phyloP scores from a whole-genome alignment of 2,797 vertebrate genomes.

The Parambassis ranga region DNA sequence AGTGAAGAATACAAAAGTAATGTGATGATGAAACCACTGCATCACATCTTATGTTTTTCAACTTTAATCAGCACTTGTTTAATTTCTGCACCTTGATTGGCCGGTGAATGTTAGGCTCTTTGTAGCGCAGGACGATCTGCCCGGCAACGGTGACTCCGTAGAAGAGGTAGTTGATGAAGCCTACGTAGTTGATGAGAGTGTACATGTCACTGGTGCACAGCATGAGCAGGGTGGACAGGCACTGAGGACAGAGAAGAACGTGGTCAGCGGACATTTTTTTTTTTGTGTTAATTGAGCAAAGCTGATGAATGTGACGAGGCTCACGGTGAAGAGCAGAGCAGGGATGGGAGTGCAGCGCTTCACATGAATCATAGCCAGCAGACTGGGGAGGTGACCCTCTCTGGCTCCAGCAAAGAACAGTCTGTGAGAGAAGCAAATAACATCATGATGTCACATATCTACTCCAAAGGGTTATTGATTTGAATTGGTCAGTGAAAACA shows the following conservation, averaged over 20 bases:
- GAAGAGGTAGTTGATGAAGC: slow-evolving; percentile 97
- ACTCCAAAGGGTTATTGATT: too few species aligned
- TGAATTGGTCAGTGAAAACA: too few species aligned
- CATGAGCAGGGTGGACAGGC: slow-evolving; percentile 92
- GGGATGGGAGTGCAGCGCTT: slow-evolving; percentile 93
- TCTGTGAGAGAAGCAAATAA: slow-evolving; percentile 72
- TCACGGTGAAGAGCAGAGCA: slow-evolving; percentile 91
- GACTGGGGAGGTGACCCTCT: slow-evolving; percentile 91
- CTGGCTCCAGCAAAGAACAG: slow-evolving; percentile 93
- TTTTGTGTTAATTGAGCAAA: too few species aligned
- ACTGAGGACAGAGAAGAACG: slow-evolving; percentile 68
- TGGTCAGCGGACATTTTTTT: neutral
- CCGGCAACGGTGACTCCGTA: slow-evolving; percentile 93
- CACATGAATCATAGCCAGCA: slow-evolving; percentile 94
- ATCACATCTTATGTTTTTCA: too few species aligned
- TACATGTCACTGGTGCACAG: slow-evolving; percentile 96
- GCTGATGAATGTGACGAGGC: slow-evolving; percentile 1
- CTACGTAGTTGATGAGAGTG: slow-evolving; percentile 95
- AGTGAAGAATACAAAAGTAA: neutral
- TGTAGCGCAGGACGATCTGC: slow-evolving; percentile 89
- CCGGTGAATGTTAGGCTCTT: slow-evolving; percentile 84
- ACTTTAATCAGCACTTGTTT: too few species aligned
- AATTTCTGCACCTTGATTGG: slow-evolving; percentile 95
- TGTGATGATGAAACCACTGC: neutral
- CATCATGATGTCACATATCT: too few species aligned